These are phyloP conservation scores for Arctocebus calabarensis DNA, from an alignment of 2,797 vertebrate species.

Conservation along the genomic window DNA sequence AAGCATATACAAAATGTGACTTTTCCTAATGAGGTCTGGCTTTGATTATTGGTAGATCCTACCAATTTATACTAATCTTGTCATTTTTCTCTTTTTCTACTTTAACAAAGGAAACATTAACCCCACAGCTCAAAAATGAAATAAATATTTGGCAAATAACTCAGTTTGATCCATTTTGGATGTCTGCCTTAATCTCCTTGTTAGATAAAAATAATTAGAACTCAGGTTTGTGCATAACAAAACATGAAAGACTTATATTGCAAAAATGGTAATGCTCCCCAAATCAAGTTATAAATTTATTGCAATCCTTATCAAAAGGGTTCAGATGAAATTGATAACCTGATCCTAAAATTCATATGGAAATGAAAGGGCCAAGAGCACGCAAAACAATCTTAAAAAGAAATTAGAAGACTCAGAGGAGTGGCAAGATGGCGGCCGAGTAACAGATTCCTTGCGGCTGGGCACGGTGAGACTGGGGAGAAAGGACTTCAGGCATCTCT, in stretches of 20 bases:
- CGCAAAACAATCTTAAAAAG: neutral
- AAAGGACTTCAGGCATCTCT: too few relatives aligned
- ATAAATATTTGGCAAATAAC: conserved; percentile 7
- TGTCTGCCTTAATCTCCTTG: neutral
- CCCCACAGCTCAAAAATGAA: neutral
- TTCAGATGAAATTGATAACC: neutral
- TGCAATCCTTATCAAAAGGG: neutral
- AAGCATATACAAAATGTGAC: conserved; percentile 34
- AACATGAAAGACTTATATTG: neutral
- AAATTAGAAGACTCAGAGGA: neutral
- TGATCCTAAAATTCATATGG: conserved; percentile 6
- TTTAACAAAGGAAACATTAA: conserved; percentile 27
- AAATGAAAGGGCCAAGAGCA: neutral
- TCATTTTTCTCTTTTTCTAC: neutral
- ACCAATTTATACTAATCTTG: conserved; percentile 7
- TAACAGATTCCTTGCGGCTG: too few relatives aligned
- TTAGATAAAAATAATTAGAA: conserved; percentile 9
- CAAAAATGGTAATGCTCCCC: neutral
- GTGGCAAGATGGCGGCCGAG: too few relatives aligned
- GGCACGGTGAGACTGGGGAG: too few relatives aligned
- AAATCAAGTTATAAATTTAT: neutral
- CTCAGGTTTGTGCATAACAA: neutral
- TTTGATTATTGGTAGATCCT: conserved; percentile 19
- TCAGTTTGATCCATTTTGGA: neutral
- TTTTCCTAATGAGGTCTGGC: neutral